Evolutionary conservation across 2,888 invertebrate genomes (phyloP).

Genomic region (Arrhopalites spinosus): DNA sequence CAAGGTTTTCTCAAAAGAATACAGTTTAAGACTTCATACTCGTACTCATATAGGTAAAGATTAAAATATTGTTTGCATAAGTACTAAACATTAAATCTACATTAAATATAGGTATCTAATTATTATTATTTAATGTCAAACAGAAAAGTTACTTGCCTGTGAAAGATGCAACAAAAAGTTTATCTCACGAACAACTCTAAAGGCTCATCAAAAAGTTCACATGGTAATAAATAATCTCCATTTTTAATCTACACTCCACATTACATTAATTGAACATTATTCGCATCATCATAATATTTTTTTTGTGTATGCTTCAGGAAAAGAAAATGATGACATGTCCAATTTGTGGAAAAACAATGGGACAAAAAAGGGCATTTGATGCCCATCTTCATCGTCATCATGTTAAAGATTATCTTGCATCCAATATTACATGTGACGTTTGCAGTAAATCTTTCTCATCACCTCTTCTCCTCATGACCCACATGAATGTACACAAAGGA

Average conservation of each 20-base stretch:
- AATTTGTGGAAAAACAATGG: conserved; percentile 23
- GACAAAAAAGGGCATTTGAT: conserved; percentile 32
- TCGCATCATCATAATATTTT: background rate
- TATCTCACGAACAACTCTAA: background rate
- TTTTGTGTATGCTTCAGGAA: too few species aligned
- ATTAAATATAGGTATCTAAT: background rate
- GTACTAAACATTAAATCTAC: background rate
- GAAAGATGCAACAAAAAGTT: conserved; percentile 22
- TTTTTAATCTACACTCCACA: background rate
- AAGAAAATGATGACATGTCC: conserved; percentile 21
- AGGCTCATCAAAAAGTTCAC: conserved; percentile 21
- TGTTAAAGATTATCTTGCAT: conserved; percentile 13
- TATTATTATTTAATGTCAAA: background rate
- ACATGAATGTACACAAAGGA: conserved; percentile 31
- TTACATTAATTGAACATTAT: background rate
- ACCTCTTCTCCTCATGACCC: conserved; percentile 29
- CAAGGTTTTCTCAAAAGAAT: conserved; percentile 19
- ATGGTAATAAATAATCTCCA: conserved; percentile 9
- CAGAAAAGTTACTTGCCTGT: background rate
- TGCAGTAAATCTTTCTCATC: conserved; percentile 25
- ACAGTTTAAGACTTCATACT: conserved; percentile 24
- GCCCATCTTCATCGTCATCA: conserved; percentile 35
- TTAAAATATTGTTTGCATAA: background rate
- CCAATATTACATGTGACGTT: conserved; percentile 18
- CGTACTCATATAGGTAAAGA: background rate